Evolutionary conservation across 2,888 invertebrate species (phyloP).

Genomic region (Trachelus tabidus): DNA sequence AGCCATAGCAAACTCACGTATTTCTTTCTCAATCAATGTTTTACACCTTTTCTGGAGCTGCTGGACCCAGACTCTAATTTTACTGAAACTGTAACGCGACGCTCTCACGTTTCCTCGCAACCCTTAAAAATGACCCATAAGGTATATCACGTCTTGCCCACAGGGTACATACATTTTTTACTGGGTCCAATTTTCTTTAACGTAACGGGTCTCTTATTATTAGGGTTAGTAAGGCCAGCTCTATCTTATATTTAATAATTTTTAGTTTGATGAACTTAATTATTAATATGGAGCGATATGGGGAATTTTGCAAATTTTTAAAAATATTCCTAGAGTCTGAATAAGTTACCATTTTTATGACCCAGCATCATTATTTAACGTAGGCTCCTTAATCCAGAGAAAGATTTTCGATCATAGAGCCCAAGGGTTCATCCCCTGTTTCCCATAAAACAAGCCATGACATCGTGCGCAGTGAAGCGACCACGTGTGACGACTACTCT

Average conservation of each 20-base stretch:
- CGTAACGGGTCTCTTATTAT: background rate
- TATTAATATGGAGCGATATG: background rate
- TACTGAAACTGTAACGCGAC: too few relatives aligned
- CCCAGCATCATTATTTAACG: background rate
- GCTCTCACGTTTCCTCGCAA: background rate
- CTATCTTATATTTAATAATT: background rate
- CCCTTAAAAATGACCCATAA: background rate
- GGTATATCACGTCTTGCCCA: background rate
- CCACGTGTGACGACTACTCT: constrained; percentile 45
- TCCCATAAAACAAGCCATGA: constrained; percentile 63
- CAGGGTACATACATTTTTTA: background rate
- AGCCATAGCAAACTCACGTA: too few relatives aligned
- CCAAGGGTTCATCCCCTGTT: constrained; percentile 31
- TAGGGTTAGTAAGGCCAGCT: background rate
- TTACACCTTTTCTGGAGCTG: too few relatives aligned
- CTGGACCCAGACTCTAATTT: too few relatives aligned
- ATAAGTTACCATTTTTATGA: background rate
- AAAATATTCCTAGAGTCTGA: too few relatives aligned
- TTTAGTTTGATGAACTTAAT: too few relatives aligned
- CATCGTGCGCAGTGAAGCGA: constrained; percentile 60
- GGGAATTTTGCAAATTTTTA: background rate
- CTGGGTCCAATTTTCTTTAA: background rate
- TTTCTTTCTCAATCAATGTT: too few relatives aligned
- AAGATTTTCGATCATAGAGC: constrained; percentile 28
- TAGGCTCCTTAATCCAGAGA: constrained; percentile 8